These are phyloP conservation scores for Bettongia penicillata DNA, from an alignment of 2,113 vertebrate species.

Conservation along the genomic window DNA sequence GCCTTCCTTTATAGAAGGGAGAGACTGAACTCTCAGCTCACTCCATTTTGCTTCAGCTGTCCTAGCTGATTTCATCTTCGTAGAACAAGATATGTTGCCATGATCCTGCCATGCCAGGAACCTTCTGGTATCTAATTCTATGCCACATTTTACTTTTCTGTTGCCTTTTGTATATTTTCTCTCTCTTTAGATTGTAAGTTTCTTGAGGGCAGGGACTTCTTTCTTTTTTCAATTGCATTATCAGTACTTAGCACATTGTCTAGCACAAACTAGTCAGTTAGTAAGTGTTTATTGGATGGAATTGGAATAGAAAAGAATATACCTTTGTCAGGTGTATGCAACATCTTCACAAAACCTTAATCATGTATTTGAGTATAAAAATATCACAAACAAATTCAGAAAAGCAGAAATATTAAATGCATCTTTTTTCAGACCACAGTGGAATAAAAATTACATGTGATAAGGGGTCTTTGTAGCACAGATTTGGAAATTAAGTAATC, in stretches of 20 bases:
- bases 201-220: too few species aligned
- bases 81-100: not conserved
- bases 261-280: not conserved
- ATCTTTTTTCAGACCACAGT: not conserved
- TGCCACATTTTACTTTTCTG: not conserved
- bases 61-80: not conserved
- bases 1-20: not conserved
- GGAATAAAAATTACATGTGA: not conserved
- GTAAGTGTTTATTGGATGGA: not conserved
- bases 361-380: not conserved
- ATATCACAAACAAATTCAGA: not conserved
- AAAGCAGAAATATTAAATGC: not conserved
- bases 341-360: not conserved
- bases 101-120: too few species aligned
- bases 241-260: not conserved
- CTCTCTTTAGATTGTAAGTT: not conserved
- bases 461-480: not conserved
- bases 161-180: not conserved
- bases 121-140: not conserved
- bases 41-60: not conserved
- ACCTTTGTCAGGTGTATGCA: not conserved
- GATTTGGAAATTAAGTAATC: not conserved
- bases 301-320: not conserved
- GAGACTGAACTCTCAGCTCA: not conserved
- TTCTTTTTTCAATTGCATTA: not conserved